phyloP scores from a whole-genome alignment of 2,797 vertebrate species.

The Spatula clypeata region DNA sequence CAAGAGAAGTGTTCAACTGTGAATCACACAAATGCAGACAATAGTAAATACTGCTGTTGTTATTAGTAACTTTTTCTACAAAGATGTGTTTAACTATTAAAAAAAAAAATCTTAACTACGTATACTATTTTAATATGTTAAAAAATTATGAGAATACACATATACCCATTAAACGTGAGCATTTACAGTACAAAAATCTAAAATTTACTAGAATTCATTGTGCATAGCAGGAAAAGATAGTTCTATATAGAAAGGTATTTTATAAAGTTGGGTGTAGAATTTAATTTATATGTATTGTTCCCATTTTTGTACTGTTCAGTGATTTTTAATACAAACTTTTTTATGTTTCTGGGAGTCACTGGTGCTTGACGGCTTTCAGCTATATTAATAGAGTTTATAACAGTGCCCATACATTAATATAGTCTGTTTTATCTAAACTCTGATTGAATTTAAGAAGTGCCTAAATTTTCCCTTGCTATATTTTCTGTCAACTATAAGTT shows the following conservation, averaged over 20 bases:
- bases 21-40: conserved; percentile 82
- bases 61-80: conserved; percentile 78
- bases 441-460: conserved; percentile 86
- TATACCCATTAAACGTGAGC: conserved; percentile 20
- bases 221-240: conserved; percentile 69
- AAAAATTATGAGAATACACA: conserved; percentile 59
- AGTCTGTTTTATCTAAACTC: conserved; percentile 84
- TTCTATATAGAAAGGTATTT: conserved; percentile 81
- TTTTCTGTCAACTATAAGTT: conserved; percentile 74
- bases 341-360: conserved; percentile 87
- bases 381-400: conserved; percentile 89
- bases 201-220: conserved; percentile 73
- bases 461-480: conserved; percentile 77
- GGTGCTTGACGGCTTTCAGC: conserved; percentile 86
- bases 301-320: conserved; percentile 88
- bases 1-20: conserved; percentile 87
- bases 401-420: conserved; percentile 85
- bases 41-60: conserved; percentile 82
- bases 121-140: conserved; percentile 60
- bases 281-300: conserved; percentile 90
- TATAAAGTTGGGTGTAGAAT: conserved; percentile 84
- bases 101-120: conserved; percentile 61
- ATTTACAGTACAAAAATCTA: conserved; percentile 59
- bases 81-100: conserved; percentile 60
- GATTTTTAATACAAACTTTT: conserved; percentile 92